phyloP scores from a whole-genome alignment of 2,888 invertebrate species.

The Catotricha subobsoleta region DNA sequence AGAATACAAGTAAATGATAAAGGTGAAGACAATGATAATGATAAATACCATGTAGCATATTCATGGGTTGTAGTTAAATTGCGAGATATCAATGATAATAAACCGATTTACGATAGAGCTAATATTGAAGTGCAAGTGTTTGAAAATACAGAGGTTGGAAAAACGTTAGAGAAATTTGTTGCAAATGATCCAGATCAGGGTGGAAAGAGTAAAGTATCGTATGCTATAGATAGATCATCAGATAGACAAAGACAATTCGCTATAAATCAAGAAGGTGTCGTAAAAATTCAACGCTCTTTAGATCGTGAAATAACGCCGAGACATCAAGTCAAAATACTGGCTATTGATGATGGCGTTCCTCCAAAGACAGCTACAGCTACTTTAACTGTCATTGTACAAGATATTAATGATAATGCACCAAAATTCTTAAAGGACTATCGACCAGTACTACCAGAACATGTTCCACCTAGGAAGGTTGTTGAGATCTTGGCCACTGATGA shows the following conservation, averaged over 20 bases:
- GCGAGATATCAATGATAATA: slow-evolving; percentile 92
- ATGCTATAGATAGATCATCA: slow-evolving; percentile 79
- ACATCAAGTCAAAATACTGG: slow-evolving; percentile 90
- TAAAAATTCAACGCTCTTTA: slow-evolving; percentile 78
- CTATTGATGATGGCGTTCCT: slow-evolving; percentile 85
- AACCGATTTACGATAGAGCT: slow-evolving; percentile 83
- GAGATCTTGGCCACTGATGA: slow-evolving; percentile 88
- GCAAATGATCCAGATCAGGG: slow-evolving; percentile 94
- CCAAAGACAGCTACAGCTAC: slow-evolving; percentile 89
- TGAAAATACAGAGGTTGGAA: slow-evolving; percentile 84
- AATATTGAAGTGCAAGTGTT: slow-evolving; percentile 83
- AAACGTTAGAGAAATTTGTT: slow-evolving; percentile 79
- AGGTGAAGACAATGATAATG: slow-evolving; percentile 88
- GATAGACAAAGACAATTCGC: slow-evolving; percentile 87
- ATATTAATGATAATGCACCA: slow-evolving; percentile 89
- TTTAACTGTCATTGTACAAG: slow-evolving; percentile 82
- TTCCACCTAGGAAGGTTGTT: slow-evolving; percentile 76
- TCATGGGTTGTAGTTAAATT: slow-evolving; percentile 89
- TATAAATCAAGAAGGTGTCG: slow-evolving; percentile 87
- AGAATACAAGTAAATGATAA: slow-evolving; percentile 88
- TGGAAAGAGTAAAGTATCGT: slow-evolving; percentile 78
- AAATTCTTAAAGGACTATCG: slow-evolving; percentile 83
- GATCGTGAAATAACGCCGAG: slow-evolving; percentile 90
- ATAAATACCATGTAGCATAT: slow-evolving; percentile 92
- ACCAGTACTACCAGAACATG: slow-evolving; percentile 84